A percentile compares a stretch with the other conserved stretches of the same genome.
Conservation (phyloP, 1,140 invertebrate species). For the Neodiprion pinetum region DNA sequence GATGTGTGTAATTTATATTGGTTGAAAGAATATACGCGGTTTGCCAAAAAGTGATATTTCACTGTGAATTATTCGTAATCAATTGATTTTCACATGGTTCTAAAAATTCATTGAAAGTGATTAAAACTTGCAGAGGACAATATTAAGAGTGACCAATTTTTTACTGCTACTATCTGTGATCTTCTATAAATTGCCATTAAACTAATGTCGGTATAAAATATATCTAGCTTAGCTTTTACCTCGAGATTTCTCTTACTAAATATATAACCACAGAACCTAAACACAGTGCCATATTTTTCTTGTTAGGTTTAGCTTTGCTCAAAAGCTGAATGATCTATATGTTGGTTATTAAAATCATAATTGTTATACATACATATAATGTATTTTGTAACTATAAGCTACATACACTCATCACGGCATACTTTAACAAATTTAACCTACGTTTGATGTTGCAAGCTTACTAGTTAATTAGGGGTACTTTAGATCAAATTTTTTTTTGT, state of each 20-base stretch:
- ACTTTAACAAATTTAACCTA: neutral
- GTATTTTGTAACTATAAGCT: too few species aligned
- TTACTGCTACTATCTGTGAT: conserved; percentile 3
- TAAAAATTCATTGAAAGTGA: too few species aligned
- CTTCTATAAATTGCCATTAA: conserved; percentile 1
- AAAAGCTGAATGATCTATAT: too few species aligned
- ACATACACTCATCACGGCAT: neutral
- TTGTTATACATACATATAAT: too few species aligned
- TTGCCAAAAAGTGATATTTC: too few species aligned
- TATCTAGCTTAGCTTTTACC: neutral
- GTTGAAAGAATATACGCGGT: too few species aligned
- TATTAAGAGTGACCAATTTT: neutral
- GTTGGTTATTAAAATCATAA: too few species aligned
- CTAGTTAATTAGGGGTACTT: neutral
- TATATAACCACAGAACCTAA: neutral
- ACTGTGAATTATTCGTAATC: too few species aligned
- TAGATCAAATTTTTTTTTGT: neutral
- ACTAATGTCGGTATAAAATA: neutral
- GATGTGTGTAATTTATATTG: neutral
- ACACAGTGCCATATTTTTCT: conserved; percentile 1
- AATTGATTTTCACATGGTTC: too few species aligned
- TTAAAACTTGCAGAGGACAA: too few species aligned
- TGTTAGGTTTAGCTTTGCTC: neutral
- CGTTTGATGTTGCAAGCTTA: neutral
- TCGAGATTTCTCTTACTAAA: neutral